Conservation (phyloP, 1,140 invertebrate genomes). For the Pomacea maculata region DNA sequence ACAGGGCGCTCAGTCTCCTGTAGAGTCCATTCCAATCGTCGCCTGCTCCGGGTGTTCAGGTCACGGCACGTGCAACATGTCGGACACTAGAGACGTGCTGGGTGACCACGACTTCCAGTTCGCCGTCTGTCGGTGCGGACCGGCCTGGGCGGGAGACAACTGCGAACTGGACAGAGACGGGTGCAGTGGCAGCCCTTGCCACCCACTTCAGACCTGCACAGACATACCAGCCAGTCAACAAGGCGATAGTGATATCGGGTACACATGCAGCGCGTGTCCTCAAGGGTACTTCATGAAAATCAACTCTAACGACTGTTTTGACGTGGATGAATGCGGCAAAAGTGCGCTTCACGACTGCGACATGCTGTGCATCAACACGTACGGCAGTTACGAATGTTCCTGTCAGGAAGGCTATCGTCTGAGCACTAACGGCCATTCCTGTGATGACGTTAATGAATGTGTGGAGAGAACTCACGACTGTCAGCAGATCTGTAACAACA, state of each 20-base stretch:
- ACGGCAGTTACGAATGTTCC: constrained; percentile 36
- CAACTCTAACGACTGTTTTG: neutral
- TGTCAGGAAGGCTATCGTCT: constrained; percentile 36
- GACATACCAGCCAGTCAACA: constrained; percentile 22
- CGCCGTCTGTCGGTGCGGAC: constrained; percentile 22
- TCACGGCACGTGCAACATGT: constrained; percentile 29
- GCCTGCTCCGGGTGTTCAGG: constrained; percentile 28
- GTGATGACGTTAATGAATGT: constrained; percentile 62
- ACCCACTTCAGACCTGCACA: constrained; percentile 8
- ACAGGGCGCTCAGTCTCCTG: constrained; percentile 9
- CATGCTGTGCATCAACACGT: constrained; percentile 36
- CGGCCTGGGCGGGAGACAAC: constrained; percentile 19
- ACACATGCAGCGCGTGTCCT: constrained; percentile 20
- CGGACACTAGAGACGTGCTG: neutral
- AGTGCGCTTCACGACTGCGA: constrained; percentile 64
- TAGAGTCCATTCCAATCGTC: constrained; percentile 12
- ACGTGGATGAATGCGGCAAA: constrained; percentile 25
- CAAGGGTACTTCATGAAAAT: neutral
- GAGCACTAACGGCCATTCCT: neutral
- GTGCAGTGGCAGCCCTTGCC: constrained; percentile 26
- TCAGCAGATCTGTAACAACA: constrained; percentile 52
- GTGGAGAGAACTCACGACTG: constrained; percentile 48
- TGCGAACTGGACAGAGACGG: constrained; percentile 29
- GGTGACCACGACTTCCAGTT: constrained; percentile 2
- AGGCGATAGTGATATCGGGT: constrained; percentile 1